Percentiles rank a stretch among this genome's conserved stretches.
Conservation (phyloP, 2,888 invertebrate species). For the Sisyra nigra region DNA sequence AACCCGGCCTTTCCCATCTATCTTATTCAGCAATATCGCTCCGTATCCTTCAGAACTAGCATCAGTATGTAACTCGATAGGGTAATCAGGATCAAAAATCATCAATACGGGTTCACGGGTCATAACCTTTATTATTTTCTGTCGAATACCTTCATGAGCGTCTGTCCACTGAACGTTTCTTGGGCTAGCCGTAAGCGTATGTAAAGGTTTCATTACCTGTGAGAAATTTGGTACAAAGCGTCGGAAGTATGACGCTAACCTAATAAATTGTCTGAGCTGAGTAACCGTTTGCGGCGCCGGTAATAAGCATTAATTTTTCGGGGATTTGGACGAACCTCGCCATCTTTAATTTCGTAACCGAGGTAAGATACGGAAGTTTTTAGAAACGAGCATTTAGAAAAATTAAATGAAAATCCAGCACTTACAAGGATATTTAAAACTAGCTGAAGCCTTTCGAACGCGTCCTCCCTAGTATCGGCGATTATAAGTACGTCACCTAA, state of each 20-base stretch:
- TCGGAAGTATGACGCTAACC: conserved; percentile 15
- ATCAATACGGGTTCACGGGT: conserved; percentile 8
- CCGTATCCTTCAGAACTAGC: conserved; percentile 11
- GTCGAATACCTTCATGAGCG: conserved; percentile 8
- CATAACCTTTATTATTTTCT: conserved; percentile 6
- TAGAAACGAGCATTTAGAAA: conserved; percentile 16
- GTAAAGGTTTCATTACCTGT: conserved; percentile 10
- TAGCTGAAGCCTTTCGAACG: conserved; percentile 10
- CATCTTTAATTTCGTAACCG: conserved; percentile 16
- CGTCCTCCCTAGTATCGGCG: conserved; percentile 10
- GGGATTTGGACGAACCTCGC: conserved; percentile 16
- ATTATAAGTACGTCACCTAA: conserved; percentile 13
- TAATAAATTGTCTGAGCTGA: conserved; percentile 9
- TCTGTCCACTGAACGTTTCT: conserved; percentile 11
- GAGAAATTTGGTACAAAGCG: conserved; percentile 12
- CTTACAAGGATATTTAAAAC: conserved; percentile 10
- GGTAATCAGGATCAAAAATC: conserved; percentile 9
- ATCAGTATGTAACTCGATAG: conserved; percentile 11
- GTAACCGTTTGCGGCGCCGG: not conserved
- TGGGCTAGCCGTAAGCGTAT: conserved; percentile 9
- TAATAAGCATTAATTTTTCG: conserved; percentile 13
- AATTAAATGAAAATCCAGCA: conserved; percentile 13
- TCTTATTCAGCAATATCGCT: conserved; percentile 9
- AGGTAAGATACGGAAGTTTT: conserved; percentile 18
- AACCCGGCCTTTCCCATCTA: conserved; percentile 1